A percentile compares a stretch with the other conserved stretches of the same genome.
phyloP scores from a whole-genome alignment of 2,888 invertebrate species.

The Drosophila putrida region DNA sequence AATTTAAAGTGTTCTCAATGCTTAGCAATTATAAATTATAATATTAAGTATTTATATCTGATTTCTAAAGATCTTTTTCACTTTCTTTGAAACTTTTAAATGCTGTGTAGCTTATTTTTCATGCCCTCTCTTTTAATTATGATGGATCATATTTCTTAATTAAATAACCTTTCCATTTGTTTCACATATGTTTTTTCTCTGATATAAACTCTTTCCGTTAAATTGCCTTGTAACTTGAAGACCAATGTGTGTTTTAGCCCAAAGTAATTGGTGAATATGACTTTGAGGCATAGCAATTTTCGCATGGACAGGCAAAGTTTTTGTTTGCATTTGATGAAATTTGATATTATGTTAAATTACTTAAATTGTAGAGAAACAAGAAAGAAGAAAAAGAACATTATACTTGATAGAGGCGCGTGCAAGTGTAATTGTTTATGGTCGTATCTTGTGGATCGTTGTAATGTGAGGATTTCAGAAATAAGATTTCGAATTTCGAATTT shows the following conservation, averaged over 20 bases:
- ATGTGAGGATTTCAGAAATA: conserved; percentile 41
- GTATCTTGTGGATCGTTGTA: conserved; percentile 43
- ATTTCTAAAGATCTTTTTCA: background rate
- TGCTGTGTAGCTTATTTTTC: too few species aligned
- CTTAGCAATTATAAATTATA: too few species aligned
- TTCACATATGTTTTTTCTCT: background rate
- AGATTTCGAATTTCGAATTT: conserved; percentile 32
- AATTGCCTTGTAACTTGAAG: conserved; percentile 6
- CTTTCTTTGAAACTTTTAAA: background rate
- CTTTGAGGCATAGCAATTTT: conserved; percentile 36
- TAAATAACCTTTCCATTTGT: background rate
- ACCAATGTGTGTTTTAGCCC: conserved; percentile 8
- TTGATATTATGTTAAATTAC: conserved; percentile 43
- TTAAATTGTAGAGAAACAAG: conserved; percentile 19
- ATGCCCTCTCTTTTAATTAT: too few species aligned
- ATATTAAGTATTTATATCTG: background rate
- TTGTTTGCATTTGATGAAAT: conserved; percentile 50
- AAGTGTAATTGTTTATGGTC: conserved; percentile 47
- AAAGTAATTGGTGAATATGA: conserved; percentile 4
- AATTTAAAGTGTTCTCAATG: too few species aligned
- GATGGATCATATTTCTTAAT: too few species aligned
- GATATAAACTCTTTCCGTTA: background rate
- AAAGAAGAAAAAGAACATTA: background rate
- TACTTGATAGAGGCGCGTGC: conserved; percentile 42
- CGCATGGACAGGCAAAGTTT: conserved; percentile 32